Conservation (phyloP, 23 tunicate species). For the Ciona savignyi region DNA sequence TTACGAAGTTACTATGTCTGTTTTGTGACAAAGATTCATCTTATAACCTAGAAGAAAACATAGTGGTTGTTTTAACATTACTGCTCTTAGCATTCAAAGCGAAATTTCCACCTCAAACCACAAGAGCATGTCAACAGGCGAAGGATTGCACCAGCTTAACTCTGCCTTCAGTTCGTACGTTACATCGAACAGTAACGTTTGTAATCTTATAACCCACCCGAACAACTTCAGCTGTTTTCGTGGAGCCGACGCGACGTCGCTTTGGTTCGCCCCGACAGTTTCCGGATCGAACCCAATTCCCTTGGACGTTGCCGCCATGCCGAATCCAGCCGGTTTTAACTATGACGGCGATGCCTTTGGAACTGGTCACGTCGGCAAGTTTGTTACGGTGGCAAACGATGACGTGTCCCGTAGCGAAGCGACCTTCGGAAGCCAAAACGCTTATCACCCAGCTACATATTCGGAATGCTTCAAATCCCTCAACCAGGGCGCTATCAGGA, state of each 20-base stretch:
- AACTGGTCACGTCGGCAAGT: slow-evolving; percentile 18
- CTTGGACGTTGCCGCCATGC: slow-evolving; percentile 2
- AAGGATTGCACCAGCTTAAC: background rate
- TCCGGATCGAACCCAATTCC: slow-evolving; percentile 18
- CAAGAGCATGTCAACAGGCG: background rate
- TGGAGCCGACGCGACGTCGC: slow-evolving; percentile 6
- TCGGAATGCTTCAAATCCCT: background rate
- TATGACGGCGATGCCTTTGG: background rate
- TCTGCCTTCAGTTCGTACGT: background rate
- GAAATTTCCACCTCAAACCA: background rate
- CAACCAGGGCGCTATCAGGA: background rate
- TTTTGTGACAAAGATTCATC: background rate
- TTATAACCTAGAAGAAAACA: background rate
- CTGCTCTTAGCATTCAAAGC: too few species aligned
- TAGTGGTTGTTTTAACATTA: background rate
- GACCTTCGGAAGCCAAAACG: background rate
- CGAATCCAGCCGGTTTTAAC: background rate
- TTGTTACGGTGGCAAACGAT: slow-evolving; percentile 23
- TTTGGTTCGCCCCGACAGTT: slow-evolving; percentile 24
- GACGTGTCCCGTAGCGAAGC: background rate
- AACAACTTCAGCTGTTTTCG: slow-evolving; percentile 12
- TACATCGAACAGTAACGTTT: background rate
- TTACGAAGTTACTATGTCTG: background rate
- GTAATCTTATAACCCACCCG: background rate
- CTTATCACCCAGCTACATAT: background rate